phyloP scores from a whole-genome alignment of 2,888 invertebrate species.

The Tolmerus cingulatus region DNA sequence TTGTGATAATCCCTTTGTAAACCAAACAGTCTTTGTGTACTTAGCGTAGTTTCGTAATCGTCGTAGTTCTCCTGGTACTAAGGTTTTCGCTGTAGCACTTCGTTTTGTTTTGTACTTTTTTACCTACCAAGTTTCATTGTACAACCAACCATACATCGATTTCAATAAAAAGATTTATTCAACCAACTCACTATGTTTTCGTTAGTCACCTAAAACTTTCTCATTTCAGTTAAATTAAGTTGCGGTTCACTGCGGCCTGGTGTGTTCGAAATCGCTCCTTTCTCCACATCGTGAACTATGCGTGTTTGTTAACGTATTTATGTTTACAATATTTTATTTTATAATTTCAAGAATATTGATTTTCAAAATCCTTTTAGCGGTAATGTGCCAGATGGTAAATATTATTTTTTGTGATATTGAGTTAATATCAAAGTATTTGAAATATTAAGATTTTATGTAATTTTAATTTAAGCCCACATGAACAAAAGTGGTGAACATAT shows the following conservation, averaged over 20 bases:
- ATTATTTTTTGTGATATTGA: too few species aligned
- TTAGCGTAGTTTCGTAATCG: conserved; percentile 11
- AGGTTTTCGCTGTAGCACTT: background rate
- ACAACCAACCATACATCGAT: conserved; percentile 1
- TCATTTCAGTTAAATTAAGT: background rate
- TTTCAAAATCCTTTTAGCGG: background rate
- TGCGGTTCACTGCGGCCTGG: background rate
- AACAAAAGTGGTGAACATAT: too few species aligned
- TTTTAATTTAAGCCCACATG: too few species aligned
- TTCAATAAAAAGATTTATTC: conserved; percentile 3
- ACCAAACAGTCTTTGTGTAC: background rate
- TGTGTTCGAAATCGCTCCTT: background rate
- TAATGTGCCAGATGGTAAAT: too few species aligned
- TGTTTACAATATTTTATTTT: background rate
- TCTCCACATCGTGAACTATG: background rate
- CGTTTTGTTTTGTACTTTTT: conserved; percentile 10
- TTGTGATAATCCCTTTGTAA: conserved; percentile 31
- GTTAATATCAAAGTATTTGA: too few species aligned
- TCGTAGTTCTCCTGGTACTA: background rate
- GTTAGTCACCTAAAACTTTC: background rate
- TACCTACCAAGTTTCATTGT: background rate
- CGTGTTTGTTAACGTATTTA: background rate
- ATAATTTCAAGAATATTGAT: background rate
- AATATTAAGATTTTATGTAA: too few species aligned
- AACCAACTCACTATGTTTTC: background rate